Conservation (phyloP, 2,113 vertebrate genomes). For the Narcine bancroftii region DNA sequence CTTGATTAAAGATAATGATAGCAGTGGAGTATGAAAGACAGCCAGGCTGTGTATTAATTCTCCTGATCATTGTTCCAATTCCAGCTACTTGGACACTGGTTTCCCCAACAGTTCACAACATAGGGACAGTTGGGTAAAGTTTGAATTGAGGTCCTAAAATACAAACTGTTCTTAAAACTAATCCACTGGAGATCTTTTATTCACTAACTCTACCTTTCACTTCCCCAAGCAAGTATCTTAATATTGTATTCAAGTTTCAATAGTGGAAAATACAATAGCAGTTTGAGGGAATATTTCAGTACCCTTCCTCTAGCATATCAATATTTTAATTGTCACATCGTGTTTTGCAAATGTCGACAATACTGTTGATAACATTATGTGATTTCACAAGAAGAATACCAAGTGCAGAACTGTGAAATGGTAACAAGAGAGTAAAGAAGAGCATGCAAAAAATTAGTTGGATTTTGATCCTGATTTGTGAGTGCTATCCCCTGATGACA, state of each 20-base stretch:
- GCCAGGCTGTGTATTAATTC: too few relatives aligned
- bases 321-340: not conserved
- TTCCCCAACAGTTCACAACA: not conserved
- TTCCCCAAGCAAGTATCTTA: not conserved
- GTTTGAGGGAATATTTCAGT: not conserved
- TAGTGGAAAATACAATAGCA: not conserved
- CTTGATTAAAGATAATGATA: too few relatives aligned
- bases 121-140: not conserved
- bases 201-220: not conserved
- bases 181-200: not conserved
- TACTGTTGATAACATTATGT: not conserved
- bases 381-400: not conserved
- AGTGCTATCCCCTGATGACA: conserved; percentile 41
- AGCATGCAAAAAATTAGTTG: not conserved
- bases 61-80: too few relatives aligned
- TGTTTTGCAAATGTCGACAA: not conserved
- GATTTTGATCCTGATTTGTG: not conserved
- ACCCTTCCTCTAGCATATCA: not conserved
- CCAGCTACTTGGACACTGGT: not conserved
- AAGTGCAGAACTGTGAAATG: not conserved
- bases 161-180: not conserved
- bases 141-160: not conserved
- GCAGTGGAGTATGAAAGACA: too few relatives aligned
- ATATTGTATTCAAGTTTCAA: not conserved
- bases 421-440: conserved; percentile 1